Percentiles rank a stretch among this genome's conserved stretches.
Conservation (phyloP, 2,797 vertebrate species). For the Pseudochirops corinnae region DNA sequence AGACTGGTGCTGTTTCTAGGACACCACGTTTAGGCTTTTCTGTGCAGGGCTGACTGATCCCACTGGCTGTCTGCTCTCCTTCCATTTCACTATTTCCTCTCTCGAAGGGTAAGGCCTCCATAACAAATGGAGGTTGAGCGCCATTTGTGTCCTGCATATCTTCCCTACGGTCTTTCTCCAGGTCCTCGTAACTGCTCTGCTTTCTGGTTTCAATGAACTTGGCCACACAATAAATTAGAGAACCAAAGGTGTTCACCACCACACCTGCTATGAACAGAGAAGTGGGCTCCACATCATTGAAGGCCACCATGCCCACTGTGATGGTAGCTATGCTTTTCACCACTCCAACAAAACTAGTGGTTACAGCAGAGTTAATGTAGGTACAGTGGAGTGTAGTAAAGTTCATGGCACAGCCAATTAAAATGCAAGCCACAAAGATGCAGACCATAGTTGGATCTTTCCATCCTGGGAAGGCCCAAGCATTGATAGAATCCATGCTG, state of each 20-base stretch:
- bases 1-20: slow-evolving; percentile 72
- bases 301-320: slow-evolving; percentile 98
- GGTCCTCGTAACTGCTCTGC: slow-evolving; percentile 93
- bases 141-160: slow-evolving; percentile 82
- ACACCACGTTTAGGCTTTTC: slow-evolving; percentile 70
- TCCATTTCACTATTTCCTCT: slow-evolving; percentile 75
- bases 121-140: slow-evolving; percentile 80
- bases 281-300: slow-evolving; percentile 94
- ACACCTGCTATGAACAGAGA: slow-evolving; percentile 95
- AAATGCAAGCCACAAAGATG: slow-evolving; percentile 91
- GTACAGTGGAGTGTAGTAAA: slow-evolving; percentile 99
- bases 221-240: slow-evolving; percentile 94
- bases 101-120: slow-evolving; percentile 83
- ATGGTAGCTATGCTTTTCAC: slow-evolving; percentile 99
- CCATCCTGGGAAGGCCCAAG: slow-evolving; percentile 96
- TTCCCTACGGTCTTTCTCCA: slow-evolving; percentile 89
- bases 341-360: slow-evolving; percentile 99
- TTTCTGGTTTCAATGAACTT: slow-evolving; percentile 94
- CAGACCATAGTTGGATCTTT: slow-evolving; percentile 90
- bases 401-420: slow-evolving; percentile 98
- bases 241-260: slow-evolving; percentile 96
- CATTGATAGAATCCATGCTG: slow-evolving; percentile 93
- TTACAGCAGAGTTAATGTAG: slow-evolving; percentile 99
- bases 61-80: slow-evolving; percentile 65
- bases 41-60: slow-evolving; percentile 46